Conservation (phyloP, 2,888 invertebrate genomes). For the Phrixothrix hirtus region DNA sequence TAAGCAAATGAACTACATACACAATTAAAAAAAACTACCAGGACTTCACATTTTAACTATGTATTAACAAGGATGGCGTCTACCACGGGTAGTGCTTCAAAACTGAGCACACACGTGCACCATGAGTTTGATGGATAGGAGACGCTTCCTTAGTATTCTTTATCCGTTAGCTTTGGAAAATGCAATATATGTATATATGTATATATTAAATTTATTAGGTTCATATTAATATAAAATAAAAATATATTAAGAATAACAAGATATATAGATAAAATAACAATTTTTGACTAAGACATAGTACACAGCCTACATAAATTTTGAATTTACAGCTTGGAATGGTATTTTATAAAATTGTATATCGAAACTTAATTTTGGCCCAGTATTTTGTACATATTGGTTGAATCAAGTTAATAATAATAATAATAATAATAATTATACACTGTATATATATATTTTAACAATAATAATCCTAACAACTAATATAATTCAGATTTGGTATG, state of each 20-base stretch:
- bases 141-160: too few species aligned
- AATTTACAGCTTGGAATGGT: too few species aligned
- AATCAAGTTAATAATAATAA: conserved; percentile 10
- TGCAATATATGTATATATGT: conserved; percentile 17
- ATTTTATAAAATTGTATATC: too few species aligned
- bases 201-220: conserved; percentile 25
- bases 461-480: conserved; percentile 12
- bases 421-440: not conserved
- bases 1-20: too few species aligned
- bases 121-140: too few species aligned
- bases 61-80: too few species aligned
- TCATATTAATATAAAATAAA: conserved; percentile 27
- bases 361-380: conserved; percentile 7
- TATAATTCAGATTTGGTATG: conserved; percentile 18
- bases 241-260: conserved; percentile 39
- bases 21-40: too few species aligned
- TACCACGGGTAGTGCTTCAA: too few species aligned
- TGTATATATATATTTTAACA: conserved; percentile 5
- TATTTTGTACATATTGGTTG: too few species aligned
- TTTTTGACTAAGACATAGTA: conserved; percentile 50
- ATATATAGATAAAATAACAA: conserved; percentile 42
- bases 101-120: not conserved
- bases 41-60: too few species aligned
- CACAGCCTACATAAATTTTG: conserved; percentile 46
- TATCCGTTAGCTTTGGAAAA: too few species aligned